phyloP scores from a whole-genome alignment of 2,113 vertebrate species.

The Brienomyrus longianalis region DNA sequence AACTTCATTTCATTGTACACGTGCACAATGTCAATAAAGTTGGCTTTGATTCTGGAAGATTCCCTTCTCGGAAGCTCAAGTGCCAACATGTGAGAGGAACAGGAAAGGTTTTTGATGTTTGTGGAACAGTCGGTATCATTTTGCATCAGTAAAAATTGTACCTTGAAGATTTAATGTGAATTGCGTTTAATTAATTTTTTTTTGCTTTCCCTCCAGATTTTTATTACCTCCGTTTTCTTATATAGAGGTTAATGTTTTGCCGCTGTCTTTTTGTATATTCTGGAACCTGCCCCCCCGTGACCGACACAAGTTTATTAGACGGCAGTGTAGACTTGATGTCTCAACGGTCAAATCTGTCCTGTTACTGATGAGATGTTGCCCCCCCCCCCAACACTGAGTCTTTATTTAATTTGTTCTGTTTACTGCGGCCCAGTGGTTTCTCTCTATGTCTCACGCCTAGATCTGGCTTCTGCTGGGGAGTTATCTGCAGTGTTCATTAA shows the following conservation, averaged over 20 bases:
- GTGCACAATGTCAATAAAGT: neutral
- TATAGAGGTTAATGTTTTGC: neutral
- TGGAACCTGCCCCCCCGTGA: neutral
- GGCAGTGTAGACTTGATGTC: neutral
- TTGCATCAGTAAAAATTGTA: neutral
- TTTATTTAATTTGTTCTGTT: neutral
- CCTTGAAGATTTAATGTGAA: neutral
- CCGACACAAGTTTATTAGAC: neutral
- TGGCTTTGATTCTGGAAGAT: neutral
- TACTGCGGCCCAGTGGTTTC: neutral
- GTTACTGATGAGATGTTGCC: neutral
- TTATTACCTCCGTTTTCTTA: neutral
- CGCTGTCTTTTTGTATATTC: neutral
- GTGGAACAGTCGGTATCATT: neutral
- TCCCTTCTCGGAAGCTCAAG: neutral
- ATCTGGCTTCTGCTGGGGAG: neutral
- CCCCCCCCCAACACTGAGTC: neutral
- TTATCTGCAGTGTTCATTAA: neutral
- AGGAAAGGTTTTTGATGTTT: neutral
- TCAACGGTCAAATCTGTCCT: neutral
- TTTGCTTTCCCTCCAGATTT: neutral
- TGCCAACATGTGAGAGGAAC: neutral
- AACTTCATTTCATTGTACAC: neutral
- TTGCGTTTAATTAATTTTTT: neutral
- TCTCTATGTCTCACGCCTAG: neutral